These are phyloP conservation scores for Hypothenemus hampei DNA, from an alignment of 1,140 invertebrate genomes.

Conservation along the genomic window DNA sequence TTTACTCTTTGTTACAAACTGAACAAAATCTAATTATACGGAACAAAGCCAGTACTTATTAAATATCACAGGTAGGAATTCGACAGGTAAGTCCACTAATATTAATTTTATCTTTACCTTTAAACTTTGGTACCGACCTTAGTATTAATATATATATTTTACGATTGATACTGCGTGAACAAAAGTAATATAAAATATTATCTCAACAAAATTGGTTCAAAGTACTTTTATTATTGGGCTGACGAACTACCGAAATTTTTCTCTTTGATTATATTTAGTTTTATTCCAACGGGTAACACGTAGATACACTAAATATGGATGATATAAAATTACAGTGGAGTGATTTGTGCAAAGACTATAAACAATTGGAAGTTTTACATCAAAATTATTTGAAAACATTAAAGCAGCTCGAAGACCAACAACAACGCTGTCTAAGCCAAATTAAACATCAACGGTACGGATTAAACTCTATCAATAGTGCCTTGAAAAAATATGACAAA, in stretches of 20 bases:
- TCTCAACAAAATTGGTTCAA: constrained; percentile 11
- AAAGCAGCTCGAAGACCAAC: constrained; percentile 72
- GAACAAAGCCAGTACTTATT: too few relatives aligned
- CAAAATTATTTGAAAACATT: constrained; percentile 77
- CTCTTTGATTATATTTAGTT: neutral
- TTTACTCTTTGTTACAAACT: too few relatives aligned
- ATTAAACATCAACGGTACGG: constrained; percentile 84
- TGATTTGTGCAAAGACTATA: constrained; percentile 66
- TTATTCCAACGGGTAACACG: neutral
- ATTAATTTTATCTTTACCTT: too few relatives aligned
- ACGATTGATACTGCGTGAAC: too few relatives aligned
- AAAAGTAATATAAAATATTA: neutral
- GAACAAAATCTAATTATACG: too few relatives aligned
- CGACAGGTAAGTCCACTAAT: too few relatives aligned
- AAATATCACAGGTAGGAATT: too few relatives aligned
- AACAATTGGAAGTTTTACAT: constrained; percentile 65
- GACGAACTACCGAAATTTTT: neutral
- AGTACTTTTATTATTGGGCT: constrained; percentile 2
- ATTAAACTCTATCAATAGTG: constrained; percentile 69
- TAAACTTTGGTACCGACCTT: constrained; percentile 4
- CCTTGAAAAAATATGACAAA: constrained; percentile 53
- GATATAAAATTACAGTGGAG: constrained; percentile 59
- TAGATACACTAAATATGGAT: constrained; percentile 19
- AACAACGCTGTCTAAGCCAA: constrained; percentile 80
- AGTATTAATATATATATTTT: neutral